Evolutionary conservation across 2,113 vertebrate species (phyloP).

Genomic region (Micromys minutus): DNA sequence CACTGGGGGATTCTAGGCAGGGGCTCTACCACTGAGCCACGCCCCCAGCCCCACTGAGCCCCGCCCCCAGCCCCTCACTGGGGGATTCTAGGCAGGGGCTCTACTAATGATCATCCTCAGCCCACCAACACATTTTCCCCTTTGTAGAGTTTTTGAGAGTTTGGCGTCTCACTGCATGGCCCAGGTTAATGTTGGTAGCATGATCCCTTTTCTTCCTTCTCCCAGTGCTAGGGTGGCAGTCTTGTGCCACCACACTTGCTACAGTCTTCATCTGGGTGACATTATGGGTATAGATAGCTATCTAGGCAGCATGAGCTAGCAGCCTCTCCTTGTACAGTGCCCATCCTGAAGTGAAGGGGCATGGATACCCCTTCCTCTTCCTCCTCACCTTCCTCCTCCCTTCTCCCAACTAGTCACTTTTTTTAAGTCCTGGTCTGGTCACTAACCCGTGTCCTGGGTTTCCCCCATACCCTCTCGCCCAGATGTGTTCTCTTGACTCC

Average conservation of each 20-base stretch:
- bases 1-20: background rate
- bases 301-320: background rate
- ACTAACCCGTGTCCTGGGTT: background rate
- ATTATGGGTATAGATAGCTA: too few species aligned
- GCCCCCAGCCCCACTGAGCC: background rate
- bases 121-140: background rate
- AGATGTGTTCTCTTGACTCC: slow-evolving; percentile 60
- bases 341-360: background rate
- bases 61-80: background rate
- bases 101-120: background rate
- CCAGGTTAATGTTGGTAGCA: too few species aligned
- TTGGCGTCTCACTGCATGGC: background rate
- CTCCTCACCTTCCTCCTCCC: too few species aligned
- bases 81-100: background rate
- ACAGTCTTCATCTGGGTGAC: background rate
- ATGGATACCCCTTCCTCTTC: rapidly evolving
- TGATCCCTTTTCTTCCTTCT: background rate
- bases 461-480: background rate
- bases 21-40: background rate
- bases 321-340: background rate
- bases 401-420: background rate
- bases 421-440: background rate
- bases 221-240: background rate
- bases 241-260: background rate
- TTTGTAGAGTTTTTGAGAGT: background rate